These are phyloP conservation scores for Germaria angustata DNA, from an alignment of 2,888 invertebrate species.

Conservation along the genomic window DNA sequence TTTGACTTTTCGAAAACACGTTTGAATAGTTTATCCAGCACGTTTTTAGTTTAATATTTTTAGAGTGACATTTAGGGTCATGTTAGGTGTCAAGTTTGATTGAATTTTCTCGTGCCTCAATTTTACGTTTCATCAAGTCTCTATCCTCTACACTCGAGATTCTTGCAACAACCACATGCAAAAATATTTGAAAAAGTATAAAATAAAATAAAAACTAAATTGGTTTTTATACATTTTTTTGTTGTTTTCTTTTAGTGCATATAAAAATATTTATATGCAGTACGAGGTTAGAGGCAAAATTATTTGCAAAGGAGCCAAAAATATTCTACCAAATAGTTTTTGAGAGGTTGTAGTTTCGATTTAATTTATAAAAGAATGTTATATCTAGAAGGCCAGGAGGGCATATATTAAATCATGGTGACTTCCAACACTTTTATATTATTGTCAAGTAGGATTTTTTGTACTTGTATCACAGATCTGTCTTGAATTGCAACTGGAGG, in stretches of 20 bases:
- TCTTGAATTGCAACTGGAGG: too few species aligned
- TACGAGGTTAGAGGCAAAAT: background rate
- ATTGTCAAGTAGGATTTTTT: too few species aligned
- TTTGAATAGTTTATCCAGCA: constrained; percentile 58
- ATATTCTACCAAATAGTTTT: too few species aligned
- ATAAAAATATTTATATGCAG: constrained; percentile 14
- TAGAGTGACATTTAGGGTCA: constrained; percentile 61
- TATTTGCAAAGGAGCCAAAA: background rate
- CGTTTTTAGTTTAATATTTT: constrained; percentile 66
- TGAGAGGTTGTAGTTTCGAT: too few species aligned
- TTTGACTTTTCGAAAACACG: constrained; percentile 35
- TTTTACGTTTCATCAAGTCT: background rate
- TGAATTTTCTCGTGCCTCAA: constrained; percentile 62
- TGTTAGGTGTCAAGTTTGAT: constrained; percentile 65
- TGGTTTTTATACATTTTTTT: background rate
- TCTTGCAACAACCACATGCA: background rate
- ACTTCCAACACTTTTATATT: too few species aligned
- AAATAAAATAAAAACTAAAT: background rate
- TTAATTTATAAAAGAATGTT: too few species aligned
- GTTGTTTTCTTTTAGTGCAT: constrained; percentile 39
- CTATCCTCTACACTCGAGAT: background rate
- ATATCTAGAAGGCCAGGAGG: too few species aligned
- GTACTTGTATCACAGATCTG: too few species aligned
- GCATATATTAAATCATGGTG: too few species aligned
- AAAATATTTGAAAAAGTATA: constrained; percentile 14